A percentile compares a stretch with the other conserved stretches of the same genome.
Conservation (phyloP, 2,113 vertebrate genomes). For the Alethe diademata region DNA sequence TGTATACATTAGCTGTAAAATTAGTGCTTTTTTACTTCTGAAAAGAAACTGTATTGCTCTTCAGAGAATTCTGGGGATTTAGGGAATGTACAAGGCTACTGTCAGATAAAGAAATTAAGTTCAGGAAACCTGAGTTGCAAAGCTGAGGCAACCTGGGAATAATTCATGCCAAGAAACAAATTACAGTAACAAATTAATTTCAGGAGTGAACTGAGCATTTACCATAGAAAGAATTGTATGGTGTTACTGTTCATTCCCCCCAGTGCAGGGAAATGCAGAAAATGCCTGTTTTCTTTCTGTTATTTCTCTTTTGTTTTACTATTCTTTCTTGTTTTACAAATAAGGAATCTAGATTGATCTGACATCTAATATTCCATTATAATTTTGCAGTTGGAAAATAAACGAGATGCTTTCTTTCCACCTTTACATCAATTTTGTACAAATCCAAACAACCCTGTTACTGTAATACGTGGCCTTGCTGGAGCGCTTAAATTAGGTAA, state of each 20-base stretch:
- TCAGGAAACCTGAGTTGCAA: neutral
- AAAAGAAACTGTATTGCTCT: neutral
- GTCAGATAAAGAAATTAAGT: conserved; percentile 25
- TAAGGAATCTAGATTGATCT: neutral
- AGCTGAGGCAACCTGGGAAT: neutral
- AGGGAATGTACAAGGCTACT: neutral
- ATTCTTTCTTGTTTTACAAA: neutral
- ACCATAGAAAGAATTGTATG: neutral
- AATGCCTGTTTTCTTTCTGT: neutral
- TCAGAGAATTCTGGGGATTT: neutral
- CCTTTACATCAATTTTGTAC: conserved; percentile 99
- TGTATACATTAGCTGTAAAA: neutral
- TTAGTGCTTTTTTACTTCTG: neutral
- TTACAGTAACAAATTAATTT: conserved; percentile 39
- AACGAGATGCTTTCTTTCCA: conserved; percentile 97
- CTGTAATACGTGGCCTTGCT: conserved; percentile 98
- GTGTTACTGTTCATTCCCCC: neutral
- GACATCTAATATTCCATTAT: conserved; percentile 48
- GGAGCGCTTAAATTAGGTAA: conserved; percentile 94
- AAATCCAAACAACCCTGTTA: conserved; percentile 97
- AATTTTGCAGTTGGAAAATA: conserved; percentile 93
- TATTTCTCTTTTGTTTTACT: neutral
- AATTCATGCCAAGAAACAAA: conserved; percentile 49
- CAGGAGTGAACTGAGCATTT: neutral
- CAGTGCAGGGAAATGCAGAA: neutral